Conservation (phyloP, 1,140 invertebrate genomes). For the Lepidurus couesii region DNA sequence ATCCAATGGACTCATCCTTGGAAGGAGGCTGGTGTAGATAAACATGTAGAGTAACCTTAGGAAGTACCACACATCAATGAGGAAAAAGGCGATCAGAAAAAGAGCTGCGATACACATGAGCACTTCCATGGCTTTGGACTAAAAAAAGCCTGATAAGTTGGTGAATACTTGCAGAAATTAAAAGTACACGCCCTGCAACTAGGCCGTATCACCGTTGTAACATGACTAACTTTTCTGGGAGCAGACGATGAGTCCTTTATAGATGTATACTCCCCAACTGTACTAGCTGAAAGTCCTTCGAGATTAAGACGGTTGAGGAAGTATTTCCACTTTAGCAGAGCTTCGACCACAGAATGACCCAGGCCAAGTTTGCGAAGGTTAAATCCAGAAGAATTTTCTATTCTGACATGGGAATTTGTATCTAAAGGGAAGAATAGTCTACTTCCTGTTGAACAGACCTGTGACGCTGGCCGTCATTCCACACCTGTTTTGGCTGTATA, state of each 20-base stretch:
- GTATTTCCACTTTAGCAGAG: not conserved
- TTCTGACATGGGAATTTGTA: not conserved
- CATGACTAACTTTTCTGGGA: too few relatives aligned
- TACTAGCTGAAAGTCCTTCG: not conserved
- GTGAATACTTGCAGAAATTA: not conserved
- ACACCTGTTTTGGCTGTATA: too few relatives aligned
- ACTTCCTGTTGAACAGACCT: too few relatives aligned
- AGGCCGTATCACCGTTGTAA: too few relatives aligned
- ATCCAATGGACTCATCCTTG: conserved; percentile 45
- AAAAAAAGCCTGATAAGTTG: not conserved
- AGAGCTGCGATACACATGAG: conserved; percentile 44
- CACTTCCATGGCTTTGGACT: not conserved
- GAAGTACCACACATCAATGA: conserved; percentile 63
- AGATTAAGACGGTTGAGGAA: not conserved
- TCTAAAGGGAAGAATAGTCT: not conserved
- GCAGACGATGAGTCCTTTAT: too few relatives aligned
- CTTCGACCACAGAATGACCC: not conserved
- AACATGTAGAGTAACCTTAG: conserved; percentile 57
- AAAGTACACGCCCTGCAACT: too few relatives aligned
- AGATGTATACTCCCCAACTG: too few relatives aligned
- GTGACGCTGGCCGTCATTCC: too few relatives aligned
- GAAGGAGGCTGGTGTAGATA: conserved; percentile 55
- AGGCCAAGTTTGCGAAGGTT: not conserved
- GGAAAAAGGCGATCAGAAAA: conserved; percentile 51
- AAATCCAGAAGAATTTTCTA: not conserved